A percentile compares a stretch with the other conserved stretches of the same genome.
phyloP scores from a whole-genome alignment of 1,140 invertebrate species.

The Tetramorium parvispinum region DNA sequence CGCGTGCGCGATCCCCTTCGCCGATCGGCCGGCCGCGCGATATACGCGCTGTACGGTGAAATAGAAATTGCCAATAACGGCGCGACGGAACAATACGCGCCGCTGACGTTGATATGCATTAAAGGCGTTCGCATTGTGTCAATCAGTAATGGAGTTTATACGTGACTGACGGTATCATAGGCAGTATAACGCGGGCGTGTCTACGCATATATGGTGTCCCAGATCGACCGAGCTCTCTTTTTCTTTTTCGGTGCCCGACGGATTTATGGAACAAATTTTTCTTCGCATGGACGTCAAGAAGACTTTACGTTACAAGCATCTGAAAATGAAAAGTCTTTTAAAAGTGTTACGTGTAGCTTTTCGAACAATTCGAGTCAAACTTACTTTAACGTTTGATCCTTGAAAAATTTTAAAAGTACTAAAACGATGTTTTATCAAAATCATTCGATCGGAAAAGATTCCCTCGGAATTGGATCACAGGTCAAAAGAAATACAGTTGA shows the following conservation, averaged over 20 bases:
- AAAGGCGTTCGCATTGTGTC: conserved; percentile 63
- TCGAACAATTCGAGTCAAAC: background rate
- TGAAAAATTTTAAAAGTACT: background rate
- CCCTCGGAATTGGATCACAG: background rate
- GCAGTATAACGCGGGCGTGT: background rate
- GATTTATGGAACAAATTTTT: background rate
- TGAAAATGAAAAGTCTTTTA: background rate
- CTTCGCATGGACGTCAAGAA: background rate
- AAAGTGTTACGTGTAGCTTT: background rate
- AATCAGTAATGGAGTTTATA: conserved; percentile 61
- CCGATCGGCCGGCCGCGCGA: conserved; percentile 9
- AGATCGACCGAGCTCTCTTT: background rate
- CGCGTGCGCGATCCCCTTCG: background rate
- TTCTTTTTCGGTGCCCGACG: background rate
- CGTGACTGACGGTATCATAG: conserved; percentile 53
- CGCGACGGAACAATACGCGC: conserved; percentile 43
- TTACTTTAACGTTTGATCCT: background rate
- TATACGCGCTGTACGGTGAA: background rate
- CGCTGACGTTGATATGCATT: conserved; percentile 59
- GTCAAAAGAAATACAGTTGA: background rate
- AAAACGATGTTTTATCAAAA: background rate
- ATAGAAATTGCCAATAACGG: conserved; percentile 55
- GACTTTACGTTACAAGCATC: background rate
- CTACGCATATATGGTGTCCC: background rate
- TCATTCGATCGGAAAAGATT: background rate